phyloP scores from a whole-genome alignment of 2,797 vertebrate genomes.

The Aythya fuligula region DNA sequence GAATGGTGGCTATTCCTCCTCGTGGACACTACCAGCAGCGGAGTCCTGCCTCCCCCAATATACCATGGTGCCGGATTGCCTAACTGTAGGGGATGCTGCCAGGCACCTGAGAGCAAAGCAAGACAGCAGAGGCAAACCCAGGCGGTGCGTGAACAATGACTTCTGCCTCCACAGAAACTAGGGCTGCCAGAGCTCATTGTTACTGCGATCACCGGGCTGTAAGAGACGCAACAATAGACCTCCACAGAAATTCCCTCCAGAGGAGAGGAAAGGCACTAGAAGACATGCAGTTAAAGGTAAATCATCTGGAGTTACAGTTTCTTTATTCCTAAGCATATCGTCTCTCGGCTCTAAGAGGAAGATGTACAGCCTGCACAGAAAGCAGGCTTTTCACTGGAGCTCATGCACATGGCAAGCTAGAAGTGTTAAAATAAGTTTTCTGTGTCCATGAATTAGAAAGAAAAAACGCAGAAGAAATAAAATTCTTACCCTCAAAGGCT shows the following conservation, averaged over 20 bases:
- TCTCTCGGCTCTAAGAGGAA: not conserved
- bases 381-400: not conserved
- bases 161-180: not conserved
- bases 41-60: not conserved
- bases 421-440: not conserved
- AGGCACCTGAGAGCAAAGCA: fast-evolving
- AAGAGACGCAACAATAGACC: not conserved
- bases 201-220: not conserved
- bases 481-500: not conserved
- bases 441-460: not conserved
- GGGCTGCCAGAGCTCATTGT: not conserved
- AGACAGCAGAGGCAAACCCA: not conserved
- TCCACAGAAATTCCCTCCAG: not conserved
- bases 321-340: not conserved
- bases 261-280: not conserved
- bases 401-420: not conserved
- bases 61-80: not conserved
- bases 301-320: not conserved
- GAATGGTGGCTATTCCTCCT: not conserved
- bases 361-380: not conserved
- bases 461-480: not conserved
- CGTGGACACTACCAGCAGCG: not conserved
- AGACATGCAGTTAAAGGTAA: not conserved
- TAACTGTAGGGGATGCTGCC: not conserved
- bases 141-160: not conserved